Evolutionary conservation across 2,113 vertebrate species (phyloP).

Genomic region (Ceyx melanurus): DNA sequence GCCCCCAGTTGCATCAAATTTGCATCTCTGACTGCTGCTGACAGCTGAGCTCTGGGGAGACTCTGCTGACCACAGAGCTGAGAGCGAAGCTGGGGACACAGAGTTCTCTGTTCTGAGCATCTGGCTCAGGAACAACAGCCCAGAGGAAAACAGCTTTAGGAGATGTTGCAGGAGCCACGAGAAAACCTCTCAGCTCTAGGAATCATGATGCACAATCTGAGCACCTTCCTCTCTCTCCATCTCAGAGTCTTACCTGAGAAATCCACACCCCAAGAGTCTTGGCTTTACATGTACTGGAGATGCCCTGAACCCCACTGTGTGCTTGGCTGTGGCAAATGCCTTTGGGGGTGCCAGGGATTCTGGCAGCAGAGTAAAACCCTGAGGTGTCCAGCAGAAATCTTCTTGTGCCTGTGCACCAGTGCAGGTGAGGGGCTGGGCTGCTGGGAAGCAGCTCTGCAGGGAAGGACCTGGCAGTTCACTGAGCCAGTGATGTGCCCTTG

Average conservation of each 20-base stretch:
- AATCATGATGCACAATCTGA: not conserved
- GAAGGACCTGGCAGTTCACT: not conserved
- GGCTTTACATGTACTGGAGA: not conserved
- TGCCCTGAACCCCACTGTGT: not conserved
- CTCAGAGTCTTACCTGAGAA: not conserved
- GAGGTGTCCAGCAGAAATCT: not conserved
- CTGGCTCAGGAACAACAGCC: not conserved
- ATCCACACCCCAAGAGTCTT: not conserved
- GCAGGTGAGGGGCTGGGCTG: not conserved
- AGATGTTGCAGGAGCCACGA: not conserved
- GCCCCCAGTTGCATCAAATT: not conserved
- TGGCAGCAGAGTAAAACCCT: not conserved
- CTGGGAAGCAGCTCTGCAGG: not conserved
- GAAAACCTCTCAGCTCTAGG: not conserved
- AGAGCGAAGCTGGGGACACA: not conserved
- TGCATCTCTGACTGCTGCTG: slow-evolving; percentile 17
- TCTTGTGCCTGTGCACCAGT: not conserved
- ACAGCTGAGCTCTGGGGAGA: slow-evolving; percentile 18
- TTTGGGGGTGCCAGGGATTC: not conserved
- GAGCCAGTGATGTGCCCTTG: not conserved
- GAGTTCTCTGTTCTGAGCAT: not conserved
- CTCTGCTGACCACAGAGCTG: not conserved
- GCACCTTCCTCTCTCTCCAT: not conserved
- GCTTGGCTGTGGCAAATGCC: not conserved
- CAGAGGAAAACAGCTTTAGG: slow-evolving; percentile 7